A percentile compares a stretch with the other conserved stretches of the same genome.
These are phyloP conservation scores for Drosophila phalerata DNA, from an alignment of 2,888 invertebrate genomes.

Conservation along the genomic window DNA sequence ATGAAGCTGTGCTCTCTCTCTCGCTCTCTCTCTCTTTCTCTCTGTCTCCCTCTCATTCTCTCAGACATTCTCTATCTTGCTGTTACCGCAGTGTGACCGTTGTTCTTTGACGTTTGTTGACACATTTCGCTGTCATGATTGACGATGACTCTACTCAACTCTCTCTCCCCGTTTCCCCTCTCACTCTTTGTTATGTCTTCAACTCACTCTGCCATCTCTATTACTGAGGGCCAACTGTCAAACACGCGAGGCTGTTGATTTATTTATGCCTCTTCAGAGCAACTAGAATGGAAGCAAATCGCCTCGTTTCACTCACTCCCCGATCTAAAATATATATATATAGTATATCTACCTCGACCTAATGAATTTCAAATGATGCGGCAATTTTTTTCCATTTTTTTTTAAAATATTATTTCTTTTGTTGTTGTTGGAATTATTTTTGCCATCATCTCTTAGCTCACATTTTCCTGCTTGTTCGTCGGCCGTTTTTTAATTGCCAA, in stretches of 20 bases:
- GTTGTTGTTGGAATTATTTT: constrained; percentile 38
- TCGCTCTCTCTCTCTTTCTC: constrained; percentile 1
- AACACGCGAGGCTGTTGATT: constrained; percentile 76
- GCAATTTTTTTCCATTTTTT: constrained; percentile 61
- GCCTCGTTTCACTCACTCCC: constrained; percentile 46
- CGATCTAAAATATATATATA: constrained; percentile 14
- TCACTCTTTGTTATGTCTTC: constrained; percentile 8
- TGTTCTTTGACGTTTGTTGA: constrained; percentile 73
- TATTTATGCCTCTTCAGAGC: constrained; percentile 65
- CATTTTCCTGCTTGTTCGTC: constrained; percentile 61
- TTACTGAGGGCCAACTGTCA: constrained; percentile 64
- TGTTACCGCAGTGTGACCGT: constrained; percentile 55
- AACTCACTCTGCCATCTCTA: constrained; percentile 29
- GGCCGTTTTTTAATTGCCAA: constrained; percentile 72
- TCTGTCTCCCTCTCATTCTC: not conserved
- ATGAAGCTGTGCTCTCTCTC: constrained; percentile 56
- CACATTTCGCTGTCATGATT: constrained; percentile 78
- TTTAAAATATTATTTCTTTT: constrained; percentile 29
- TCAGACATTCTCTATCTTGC: not conserved
- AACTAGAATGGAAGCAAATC: constrained; percentile 60
- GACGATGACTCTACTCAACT: constrained; percentile 50
- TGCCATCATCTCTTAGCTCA: constrained; percentile 52
- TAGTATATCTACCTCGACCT: constrained; percentile 38
- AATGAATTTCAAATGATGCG: constrained; percentile 80
- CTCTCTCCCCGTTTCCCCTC: constrained; percentile 2